phyloP scores from a whole-genome alignment of 2,888 invertebrate genomes.

The Aricia artaxerxes region DNA sequence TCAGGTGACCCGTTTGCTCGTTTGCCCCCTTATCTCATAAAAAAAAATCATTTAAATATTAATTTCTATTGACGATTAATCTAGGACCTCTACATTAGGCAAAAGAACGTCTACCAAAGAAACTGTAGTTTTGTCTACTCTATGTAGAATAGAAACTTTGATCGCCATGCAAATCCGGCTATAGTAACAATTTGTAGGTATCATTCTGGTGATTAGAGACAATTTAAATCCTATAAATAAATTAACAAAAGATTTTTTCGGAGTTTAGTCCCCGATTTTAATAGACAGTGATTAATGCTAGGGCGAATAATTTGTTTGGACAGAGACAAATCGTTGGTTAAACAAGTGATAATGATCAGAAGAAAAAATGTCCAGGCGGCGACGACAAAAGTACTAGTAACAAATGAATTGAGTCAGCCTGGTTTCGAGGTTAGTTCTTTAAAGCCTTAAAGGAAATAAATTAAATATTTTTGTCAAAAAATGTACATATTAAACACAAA shows the following conservation, averaged over 20 bases:
- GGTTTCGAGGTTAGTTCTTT: too few relatives aligned
- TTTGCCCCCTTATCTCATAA: too few relatives aligned
- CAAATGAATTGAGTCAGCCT: conserved; percentile 54
- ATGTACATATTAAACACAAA: too few relatives aligned
- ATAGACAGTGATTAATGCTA: conserved; percentile 36
- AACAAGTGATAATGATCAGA: conserved; percentile 72
- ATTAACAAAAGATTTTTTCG: not conserved
- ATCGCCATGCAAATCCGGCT: too few relatives aligned
- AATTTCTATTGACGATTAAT: too few relatives aligned
- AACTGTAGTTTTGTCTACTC: too few relatives aligned
- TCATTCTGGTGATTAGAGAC: not conserved
- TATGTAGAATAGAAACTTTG: too few relatives aligned
- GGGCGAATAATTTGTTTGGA: conserved; percentile 64
- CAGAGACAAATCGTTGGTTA: conserved; percentile 74
- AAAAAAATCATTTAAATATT: not conserved
- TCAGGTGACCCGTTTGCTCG: too few relatives aligned
- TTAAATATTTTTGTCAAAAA: too few relatives aligned
- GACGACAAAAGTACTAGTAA: conserved; percentile 47
- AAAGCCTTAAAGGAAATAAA: too few relatives aligned
- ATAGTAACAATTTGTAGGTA: not conserved
- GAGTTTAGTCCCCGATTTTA: not conserved
- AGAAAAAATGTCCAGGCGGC: conserved; percentile 55
- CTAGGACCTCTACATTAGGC: too few relatives aligned
- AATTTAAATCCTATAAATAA: not conserved
- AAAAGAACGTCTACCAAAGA: too few relatives aligned